Evolutionary conservation across 2,113 vertebrate species (phyloP), one percentile per base, ranked within the genome.

Genomic region (Numida meleagris): DNA sequence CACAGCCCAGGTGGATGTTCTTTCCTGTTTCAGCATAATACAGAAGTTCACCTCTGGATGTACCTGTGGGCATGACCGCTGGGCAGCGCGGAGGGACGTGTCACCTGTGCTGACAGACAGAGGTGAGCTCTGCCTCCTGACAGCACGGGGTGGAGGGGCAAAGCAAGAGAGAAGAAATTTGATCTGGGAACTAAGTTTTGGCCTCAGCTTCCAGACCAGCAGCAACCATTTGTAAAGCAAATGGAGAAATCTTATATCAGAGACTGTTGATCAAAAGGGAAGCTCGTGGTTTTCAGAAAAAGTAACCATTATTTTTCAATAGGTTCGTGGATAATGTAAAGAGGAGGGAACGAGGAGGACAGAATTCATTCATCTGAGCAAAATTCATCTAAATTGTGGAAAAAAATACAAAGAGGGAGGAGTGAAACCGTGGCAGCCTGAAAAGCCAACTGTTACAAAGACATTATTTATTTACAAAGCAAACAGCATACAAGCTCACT

Each of bases 381-480:
- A 63, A 63, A 63, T 29, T 63, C 67, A 63, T 79, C 74, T 82
- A 43, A 90, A 93, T 80, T 46, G 43, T 70, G 82, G 17, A 53
- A 72, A 93, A 81, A 65, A 85, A 67, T 75, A 88, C 24, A 14
- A 74, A 68, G 57, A 86, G 42, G n/a, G 45, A 82, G 19, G 70
- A 86, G 50, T 25, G 57, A 85, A 93, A 84, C 74, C 9, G 62
- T 6, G 58, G 85, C 90, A 55, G 67, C 81, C 88, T 91, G 70
- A 86, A 91, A 94, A 94, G 51, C 46, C 82, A 86, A 23, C 61
- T 25, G 24, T 61, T 86, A 74, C 16, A 61, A 70, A 91, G 81
- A 42, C 79, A 82, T 70, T 86, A 92, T 85, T 91, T 90, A 93
- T 94, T 96, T 94, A 93, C 86, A 94, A 86, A 93, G 74, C 50